Conservation (phyloP, 1,140 invertebrate genomes). For the Polyergus mexicanus region DNA sequence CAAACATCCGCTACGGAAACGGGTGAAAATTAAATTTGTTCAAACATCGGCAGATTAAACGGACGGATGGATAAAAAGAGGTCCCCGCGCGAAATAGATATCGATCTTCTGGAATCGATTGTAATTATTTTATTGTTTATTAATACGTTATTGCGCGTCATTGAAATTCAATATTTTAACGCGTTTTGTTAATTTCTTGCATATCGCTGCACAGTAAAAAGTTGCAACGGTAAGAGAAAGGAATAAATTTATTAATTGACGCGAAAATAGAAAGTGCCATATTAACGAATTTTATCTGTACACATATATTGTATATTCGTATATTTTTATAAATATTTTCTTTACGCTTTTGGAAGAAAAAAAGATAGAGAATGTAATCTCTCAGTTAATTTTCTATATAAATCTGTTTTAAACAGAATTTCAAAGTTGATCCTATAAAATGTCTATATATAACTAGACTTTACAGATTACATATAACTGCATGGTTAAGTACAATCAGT, state of each 20-base stretch:
- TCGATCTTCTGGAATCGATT: constrained; percentile 58
- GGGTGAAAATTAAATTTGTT: constrained; percentile 56
- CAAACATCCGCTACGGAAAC: constrained; percentile 57
- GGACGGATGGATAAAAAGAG: constrained; percentile 36
- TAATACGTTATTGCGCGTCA: constrained; percentile 51
- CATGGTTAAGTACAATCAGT: constrained; percentile 16
- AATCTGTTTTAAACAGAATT: neutral
- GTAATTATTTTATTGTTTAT: constrained; percentile 65
- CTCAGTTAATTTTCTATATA: neutral
- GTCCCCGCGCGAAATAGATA: constrained; percentile 14
- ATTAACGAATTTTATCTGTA: constrained; percentile 15
- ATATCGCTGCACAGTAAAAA: constrained; percentile 29
- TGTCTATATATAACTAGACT: neutral
- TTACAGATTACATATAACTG: neutral
- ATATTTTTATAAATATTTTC: constrained; percentile 16
- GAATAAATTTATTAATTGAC: constrained; percentile 47
- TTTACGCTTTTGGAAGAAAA: neutral
- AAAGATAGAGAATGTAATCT: neutral
- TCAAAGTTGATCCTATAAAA: neutral
- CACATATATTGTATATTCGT: neutral
- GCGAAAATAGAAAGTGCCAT: neutral
- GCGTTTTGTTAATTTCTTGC: constrained; percentile 69
- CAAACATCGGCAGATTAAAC: constrained; percentile 57
- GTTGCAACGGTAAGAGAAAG: neutral
- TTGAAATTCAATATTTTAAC: constrained; percentile 62